These are phyloP conservation scores for Apocheima hispidaria DNA, from an alignment of 2,888 invertebrate genomes.

Conservation along the genomic window DNA sequence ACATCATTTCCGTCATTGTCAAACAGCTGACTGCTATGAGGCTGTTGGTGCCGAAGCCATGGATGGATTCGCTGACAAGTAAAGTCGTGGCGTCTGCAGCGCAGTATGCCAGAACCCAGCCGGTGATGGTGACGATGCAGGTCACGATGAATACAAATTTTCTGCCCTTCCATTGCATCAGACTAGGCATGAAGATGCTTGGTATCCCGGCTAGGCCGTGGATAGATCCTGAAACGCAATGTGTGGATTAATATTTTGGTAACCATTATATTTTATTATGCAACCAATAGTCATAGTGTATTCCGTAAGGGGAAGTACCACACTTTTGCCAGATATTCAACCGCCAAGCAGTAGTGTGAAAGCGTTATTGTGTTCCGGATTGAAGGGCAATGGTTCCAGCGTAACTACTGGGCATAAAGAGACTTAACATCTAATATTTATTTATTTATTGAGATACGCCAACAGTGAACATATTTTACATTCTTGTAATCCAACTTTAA, in stretches of 20 bases:
- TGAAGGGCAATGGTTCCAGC: too few relatives aligned
- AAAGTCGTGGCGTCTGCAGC: conserved; percentile 24
- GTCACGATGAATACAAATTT: conserved; percentile 43
- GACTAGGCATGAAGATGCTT: conserved; percentile 40
- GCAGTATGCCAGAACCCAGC: conserved; percentile 41
- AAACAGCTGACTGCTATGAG: conserved; percentile 37
- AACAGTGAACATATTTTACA: too few relatives aligned
- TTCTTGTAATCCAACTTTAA: too few relatives aligned
- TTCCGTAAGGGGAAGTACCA: too few relatives aligned
- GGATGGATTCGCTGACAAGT: conserved; percentile 42
- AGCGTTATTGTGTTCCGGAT: too few relatives aligned
- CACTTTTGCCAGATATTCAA: too few relatives aligned
- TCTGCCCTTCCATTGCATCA: conserved; percentile 47
- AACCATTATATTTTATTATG: too few relatives aligned
- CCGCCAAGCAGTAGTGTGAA: too few relatives aligned
- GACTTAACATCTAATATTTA: too few relatives aligned
- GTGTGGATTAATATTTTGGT: neutral
- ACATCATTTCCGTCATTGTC: conserved; percentile 42
- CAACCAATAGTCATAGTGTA: too few relatives aligned
- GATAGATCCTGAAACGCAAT: conserved; percentile 42
- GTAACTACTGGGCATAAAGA: too few relatives aligned
- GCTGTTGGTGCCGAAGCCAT: conserved; percentile 43
- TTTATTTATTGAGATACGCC: too few relatives aligned
- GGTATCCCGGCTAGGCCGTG: conserved; percentile 49
- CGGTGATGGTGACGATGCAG: conserved; percentile 35